Percentiles rank a stretch among this genome's conserved stretches.
Conservation (phyloP, 1,140 invertebrate species). For the Caenorhabditis brenneri region DNA sequence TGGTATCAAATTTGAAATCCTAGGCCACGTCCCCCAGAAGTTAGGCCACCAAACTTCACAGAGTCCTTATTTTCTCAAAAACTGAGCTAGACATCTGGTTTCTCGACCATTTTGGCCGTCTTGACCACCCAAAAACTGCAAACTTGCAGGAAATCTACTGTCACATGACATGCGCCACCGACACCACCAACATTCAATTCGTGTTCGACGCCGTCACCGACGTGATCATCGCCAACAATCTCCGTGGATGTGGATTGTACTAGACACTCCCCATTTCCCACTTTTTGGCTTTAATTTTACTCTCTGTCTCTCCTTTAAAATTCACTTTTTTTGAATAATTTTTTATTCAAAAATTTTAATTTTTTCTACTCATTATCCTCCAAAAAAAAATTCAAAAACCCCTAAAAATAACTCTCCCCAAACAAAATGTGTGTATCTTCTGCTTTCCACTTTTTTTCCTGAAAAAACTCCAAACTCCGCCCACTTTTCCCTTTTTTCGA, state of each 20-base stretch:
- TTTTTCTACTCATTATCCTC: too few relatives aligned
- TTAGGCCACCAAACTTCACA: too few relatives aligned
- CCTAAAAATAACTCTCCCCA: not conserved
- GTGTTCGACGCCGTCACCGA: slow-evolving; percentile 89
- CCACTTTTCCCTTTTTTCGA: not conserved
- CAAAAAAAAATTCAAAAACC: too few relatives aligned
- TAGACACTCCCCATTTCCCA: slow-evolving; percentile 62
- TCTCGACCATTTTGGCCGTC: not conserved
- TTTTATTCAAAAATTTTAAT: too few relatives aligned
- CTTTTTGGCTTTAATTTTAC: not conserved
- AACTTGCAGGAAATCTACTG: slow-evolving; percentile 64
- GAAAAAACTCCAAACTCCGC: not conserved
- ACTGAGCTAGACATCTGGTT: not conserved
- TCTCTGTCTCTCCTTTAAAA: not conserved
- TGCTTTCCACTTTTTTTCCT: not conserved
- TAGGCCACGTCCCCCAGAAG: too few relatives aligned
- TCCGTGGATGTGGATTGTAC: slow-evolving; percentile 86
- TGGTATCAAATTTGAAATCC: too few relatives aligned
- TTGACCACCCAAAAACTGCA: not conserved
- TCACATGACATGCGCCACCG: slow-evolving; percentile 66
- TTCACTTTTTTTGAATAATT: not conserved
- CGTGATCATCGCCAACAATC: slow-evolving; percentile 89
- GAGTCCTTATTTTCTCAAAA: not conserved
- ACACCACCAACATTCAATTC: slow-evolving; percentile 61
- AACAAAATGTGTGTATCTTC: not conserved